Conservation (phyloP, 2,888 invertebrate species). For the Mallateleia sp. region DNA sequence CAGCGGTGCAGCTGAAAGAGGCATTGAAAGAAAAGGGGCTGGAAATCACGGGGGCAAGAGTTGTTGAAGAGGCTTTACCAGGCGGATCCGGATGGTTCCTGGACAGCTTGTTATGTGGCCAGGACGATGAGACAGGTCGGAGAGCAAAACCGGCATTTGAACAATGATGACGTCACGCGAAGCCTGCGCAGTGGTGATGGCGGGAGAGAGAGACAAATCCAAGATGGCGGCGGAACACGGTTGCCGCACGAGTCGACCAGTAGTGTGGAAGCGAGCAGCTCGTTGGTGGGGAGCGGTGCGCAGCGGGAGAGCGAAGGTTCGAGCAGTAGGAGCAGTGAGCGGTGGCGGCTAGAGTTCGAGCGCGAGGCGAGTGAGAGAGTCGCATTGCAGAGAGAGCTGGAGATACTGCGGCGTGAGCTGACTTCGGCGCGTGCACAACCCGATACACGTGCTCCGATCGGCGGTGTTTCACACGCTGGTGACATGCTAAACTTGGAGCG, state of each 20-base stretch:
- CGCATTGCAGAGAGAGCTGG: background rate
- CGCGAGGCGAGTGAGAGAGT: background rate
- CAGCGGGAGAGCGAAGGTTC: background rate
- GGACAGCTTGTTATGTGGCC: background rate
- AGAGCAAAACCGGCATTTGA: background rate
- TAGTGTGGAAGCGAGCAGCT: background rate
- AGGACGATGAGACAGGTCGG: too few species aligned
- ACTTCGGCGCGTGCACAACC: background rate
- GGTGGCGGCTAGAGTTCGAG: background rate
- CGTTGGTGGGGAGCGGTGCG: background rate
- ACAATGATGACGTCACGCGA: background rate
- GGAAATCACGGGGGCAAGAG: background rate
- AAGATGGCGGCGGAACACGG: constrained; percentile 7
- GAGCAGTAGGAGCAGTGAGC: background rate
- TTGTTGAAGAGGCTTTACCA: background rate
- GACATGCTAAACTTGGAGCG: background rate
- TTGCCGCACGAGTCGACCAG: background rate
- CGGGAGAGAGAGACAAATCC: background rate
- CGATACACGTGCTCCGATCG: background rate
- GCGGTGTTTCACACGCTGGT: background rate
- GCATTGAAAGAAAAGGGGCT: background rate
- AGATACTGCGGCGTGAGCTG: background rate
- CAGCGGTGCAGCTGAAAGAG: background rate
- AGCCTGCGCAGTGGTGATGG: background rate
- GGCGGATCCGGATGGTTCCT: background rate